Conservation (phyloP, 1,140 invertebrate genomes). For the Ectropis grisescens region DNA sequence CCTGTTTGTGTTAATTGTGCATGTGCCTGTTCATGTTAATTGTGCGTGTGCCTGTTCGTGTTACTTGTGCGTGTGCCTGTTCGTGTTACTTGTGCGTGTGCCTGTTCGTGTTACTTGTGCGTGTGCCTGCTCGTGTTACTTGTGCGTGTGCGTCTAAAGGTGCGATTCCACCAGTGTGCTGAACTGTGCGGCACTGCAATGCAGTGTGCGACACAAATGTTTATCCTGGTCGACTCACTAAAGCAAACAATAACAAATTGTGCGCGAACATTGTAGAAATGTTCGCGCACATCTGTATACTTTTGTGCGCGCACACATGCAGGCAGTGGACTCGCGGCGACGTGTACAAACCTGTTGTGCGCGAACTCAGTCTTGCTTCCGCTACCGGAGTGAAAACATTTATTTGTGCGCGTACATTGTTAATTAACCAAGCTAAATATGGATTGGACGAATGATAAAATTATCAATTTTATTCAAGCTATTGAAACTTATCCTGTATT, state of each 20-base stretch:
- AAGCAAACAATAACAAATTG: conserved; percentile 13
- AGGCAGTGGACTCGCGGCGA: conserved; percentile 5
- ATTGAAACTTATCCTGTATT: conserved; percentile 1
- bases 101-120: too few relatives aligned
- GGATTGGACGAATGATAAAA: conserved; percentile 9
- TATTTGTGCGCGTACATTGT: conserved; percentile 4
- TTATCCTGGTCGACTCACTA: conserved; percentile 7
- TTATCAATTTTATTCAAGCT: conserved; percentile 6
- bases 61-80: too few relatives aligned
- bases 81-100: too few relatives aligned
- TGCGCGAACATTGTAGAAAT: conserved; percentile 7
- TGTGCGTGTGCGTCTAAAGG: not conserved
- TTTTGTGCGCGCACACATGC: conserved; percentile 6
- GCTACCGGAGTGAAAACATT: conserved; percentile 7
- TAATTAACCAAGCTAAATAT: conserved; percentile 3
- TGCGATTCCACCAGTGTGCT: not conserved
- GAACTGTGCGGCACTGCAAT: conserved; percentile 1
- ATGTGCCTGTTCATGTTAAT: not conserved
- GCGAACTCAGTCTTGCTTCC: conserved; percentile 8
- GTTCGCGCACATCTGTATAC: conserved; percentile 10
- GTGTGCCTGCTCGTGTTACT: too few relatives aligned
- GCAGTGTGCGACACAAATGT: conserved; percentile 8
- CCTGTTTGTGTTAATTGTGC: not conserved
- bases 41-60: not conserved
- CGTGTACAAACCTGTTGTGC: conserved; percentile 3